Base-by-base conservation (phyloP, 35 echinoderm and acorn worm genomes). In the Heliocidaris erythrogramma region DNA sequence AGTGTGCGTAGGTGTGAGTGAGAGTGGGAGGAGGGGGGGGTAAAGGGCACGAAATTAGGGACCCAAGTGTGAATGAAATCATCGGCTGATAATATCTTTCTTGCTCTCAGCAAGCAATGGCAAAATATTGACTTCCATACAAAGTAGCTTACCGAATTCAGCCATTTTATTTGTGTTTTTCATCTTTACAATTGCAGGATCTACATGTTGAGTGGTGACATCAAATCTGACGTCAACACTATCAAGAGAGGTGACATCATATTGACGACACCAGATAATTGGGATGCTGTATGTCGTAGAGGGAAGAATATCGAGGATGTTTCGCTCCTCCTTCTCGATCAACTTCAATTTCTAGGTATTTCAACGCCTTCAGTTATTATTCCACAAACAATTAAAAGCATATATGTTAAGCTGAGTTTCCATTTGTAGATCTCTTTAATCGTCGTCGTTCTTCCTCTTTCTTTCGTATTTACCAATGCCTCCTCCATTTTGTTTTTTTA, bases 331-430 rank as follows among this genome's bases (percentile, higher is more conserved):
- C 90, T 99, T 27, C 96, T 99, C 85, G 98, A 99, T 93, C 95
- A 97, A 71, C 96, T 99, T 94, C 98, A 99, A 85, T 94, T 99
- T 31, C 85, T 99, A 53, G 98, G 98, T 99, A 94, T 85, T 86
- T 11, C 35, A 2, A 89, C 69, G 69, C 69, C n/a, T 84, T 4
- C 14, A 18, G 14, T 84, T 84, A 10, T 56, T 56, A 56, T 56
- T 10, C 14, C 52, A 56, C 9, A 56, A 56, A 8, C 52, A 14
- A 56, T 42, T 3, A 42, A 42, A 42, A 14, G 14, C 52, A 56
- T 13, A 2, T 10, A 56, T 56, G 52, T 56, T 56, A 13, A 10
- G 13, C 2, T 13, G 8, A 14, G 5, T 10, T 56, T 56, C 10
- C 52, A 13, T 13, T 14, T 56, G 52, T 56, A 56, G 52, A 14